A percentile compares a stretch with the other conserved stretches of the same genome.
Conservation (phyloP, 2,797 vertebrate genomes). For the Lophius americanus region DNA sequence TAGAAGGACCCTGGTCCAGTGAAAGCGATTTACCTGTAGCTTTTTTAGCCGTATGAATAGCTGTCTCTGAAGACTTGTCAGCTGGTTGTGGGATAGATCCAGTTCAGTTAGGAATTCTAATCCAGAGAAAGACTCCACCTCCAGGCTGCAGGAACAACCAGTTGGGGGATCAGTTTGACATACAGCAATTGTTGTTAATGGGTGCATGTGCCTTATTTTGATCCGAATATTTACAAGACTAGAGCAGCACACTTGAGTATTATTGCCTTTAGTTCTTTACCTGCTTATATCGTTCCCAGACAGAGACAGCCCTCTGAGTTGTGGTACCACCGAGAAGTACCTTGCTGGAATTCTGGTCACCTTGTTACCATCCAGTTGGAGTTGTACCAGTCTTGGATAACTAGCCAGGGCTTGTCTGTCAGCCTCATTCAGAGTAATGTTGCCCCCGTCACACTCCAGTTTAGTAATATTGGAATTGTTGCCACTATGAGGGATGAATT, state of each 20-base stretch:
- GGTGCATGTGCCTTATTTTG: no score
- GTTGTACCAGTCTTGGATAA: conserved; percentile 76
- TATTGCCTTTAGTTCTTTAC: conserved; percentile 25
- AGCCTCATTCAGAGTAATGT: conserved; percentile 40
- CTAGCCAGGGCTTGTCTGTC: conserved; percentile 70
- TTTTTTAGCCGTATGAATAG: conserved; percentile 60
- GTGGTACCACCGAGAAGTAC: conserved; percentile 75
- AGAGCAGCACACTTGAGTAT: not conserved
- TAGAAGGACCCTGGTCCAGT: no score
- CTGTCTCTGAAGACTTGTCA: conserved; percentile 74
- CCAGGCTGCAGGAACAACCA: conserved; percentile 58
- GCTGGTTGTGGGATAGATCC: conserved; percentile 83
- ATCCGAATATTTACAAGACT: not conserved
- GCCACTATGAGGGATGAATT: conserved; percentile 63
- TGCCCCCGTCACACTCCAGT: conserved; percentile 36
- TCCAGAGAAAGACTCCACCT: conserved; percentile 76
- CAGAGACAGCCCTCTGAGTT: conserved; percentile 81
- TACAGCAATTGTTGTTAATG: not conserved
- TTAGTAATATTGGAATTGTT: conserved; percentile 2
- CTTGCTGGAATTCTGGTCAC: conserved; percentile 70
- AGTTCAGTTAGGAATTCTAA: conserved; percentile 76
- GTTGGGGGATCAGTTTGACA: not conserved
- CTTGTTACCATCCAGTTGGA: conserved; percentile 81
- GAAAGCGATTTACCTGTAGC: conserved; percentile 62
- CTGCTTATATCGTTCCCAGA: conserved; percentile 81